Percentiles rank a stretch among this genome's conserved stretches.
Conservation (phyloP, 2,888 invertebrate species). For the Lithophane semibrunnea region DNA sequence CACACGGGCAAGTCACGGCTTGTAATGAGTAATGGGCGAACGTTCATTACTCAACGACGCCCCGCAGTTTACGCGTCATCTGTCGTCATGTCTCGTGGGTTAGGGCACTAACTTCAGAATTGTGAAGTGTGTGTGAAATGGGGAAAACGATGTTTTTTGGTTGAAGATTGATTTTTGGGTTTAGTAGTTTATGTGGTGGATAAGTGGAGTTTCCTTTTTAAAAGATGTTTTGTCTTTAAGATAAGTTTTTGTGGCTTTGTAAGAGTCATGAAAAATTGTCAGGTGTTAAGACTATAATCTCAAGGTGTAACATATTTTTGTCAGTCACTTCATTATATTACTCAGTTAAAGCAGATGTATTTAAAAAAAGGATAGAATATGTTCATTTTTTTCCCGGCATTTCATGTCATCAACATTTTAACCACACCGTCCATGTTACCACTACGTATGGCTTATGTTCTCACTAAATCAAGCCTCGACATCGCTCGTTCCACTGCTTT, state of each 20-base stretch:
- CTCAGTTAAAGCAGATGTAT: background rate
- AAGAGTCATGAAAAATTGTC: conserved; percentile 59
- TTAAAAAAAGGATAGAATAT: background rate
- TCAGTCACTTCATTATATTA: conserved; percentile 13
- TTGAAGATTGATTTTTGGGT: conserved; percentile 58
- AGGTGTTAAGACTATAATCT: conserved; percentile 35
- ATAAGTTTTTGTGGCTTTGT: conserved; percentile 50
- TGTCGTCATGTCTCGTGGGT: conserved; percentile 78
- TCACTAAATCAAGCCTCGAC: conserved; percentile 49
- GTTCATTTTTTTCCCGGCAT: background rate
- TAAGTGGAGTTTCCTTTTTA: conserved; percentile 45
- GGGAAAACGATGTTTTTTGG: conserved; percentile 47
- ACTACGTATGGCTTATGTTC: conserved; percentile 52
- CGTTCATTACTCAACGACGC: conserved; percentile 86
- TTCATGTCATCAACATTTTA: conserved; percentile 13
- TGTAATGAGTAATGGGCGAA: conserved; percentile 81
- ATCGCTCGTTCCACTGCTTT: conserved; percentile 34
- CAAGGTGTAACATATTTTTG: conserved; percentile 5
- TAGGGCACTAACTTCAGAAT: conserved; percentile 64
- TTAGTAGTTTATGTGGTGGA: conserved; percentile 38
- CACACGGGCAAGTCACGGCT: conserved; percentile 81
- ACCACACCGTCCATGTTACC: background rate
- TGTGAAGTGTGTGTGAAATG: conserved; percentile 67
- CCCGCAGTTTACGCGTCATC: conserved; percentile 84
- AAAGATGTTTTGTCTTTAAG: conserved; percentile 12